These are phyloP conservation scores for Eurosta solidaginis DNA, from an alignment of 1,140 invertebrate genomes.

Conservation along the genomic window DNA sequence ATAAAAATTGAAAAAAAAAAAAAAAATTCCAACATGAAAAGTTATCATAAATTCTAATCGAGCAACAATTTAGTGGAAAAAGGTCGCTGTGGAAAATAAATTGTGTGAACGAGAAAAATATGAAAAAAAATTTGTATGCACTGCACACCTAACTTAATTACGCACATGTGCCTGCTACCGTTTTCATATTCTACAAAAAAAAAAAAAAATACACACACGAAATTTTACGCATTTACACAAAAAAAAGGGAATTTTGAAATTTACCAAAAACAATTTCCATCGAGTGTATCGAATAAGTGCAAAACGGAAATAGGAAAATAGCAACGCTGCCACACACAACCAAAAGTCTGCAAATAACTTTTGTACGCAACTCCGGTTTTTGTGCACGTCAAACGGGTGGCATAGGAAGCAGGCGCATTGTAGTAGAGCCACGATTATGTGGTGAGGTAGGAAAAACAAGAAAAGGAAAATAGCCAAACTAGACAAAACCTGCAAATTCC, in stretches of 20 bases:
- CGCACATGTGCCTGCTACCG: slow-evolving; percentile 21
- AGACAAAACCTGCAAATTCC: slow-evolving; percentile 16
- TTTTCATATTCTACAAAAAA: not conserved
- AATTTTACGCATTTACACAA: too few relatives aligned
- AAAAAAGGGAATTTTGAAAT: too few relatives aligned
- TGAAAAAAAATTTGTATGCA: too few relatives aligned
- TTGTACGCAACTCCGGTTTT: slow-evolving; percentile 20
- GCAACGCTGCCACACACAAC: too few relatives aligned
- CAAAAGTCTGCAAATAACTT: slow-evolving; percentile 12
- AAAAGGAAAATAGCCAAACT: not conserved
- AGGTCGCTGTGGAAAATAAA: too few relatives aligned
- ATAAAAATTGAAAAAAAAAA: too few relatives aligned
- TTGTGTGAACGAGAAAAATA: too few relatives aligned
- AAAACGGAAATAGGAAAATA: too few relatives aligned
- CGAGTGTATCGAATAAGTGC: too few relatives aligned
- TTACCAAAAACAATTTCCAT: too few relatives aligned
- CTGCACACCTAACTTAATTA: not conserved
- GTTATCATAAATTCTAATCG: not conserved
- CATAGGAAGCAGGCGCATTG: not conserved
- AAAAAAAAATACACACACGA: too few relatives aligned
- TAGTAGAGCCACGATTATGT: not conserved
- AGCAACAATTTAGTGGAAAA: not conserved
- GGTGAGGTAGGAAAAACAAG: not conserved
- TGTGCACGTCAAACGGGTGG: not conserved
- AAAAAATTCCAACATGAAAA: not conserved